Conservation (phyloP, 2,797 vertebrate species). For the Enteromius unitaeniatus region DNA sequence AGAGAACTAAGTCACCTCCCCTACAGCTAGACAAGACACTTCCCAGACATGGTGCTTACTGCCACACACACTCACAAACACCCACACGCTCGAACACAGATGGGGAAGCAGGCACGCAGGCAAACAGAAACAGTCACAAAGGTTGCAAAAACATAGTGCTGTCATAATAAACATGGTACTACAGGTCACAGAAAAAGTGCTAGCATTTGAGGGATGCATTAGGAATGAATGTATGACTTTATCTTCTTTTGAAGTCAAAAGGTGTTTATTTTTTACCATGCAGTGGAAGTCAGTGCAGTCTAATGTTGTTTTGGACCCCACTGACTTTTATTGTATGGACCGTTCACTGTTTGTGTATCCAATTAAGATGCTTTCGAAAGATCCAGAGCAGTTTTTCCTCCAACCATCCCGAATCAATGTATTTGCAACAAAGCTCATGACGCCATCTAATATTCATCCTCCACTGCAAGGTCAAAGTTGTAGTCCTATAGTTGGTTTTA, state of each 20-base stretch:
- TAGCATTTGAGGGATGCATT: not conserved
- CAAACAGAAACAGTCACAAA: slow-evolving; percentile 35
- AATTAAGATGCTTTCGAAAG: not conserved
- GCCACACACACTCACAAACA: slow-evolving; percentile 55
- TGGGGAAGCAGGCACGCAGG: slow-evolving; percentile 21
- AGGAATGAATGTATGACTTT: not conserved
- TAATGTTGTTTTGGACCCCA: not conserved
- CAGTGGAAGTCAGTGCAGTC: not conserved
- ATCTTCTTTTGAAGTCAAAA: not conserved
- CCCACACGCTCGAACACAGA: slow-evolving; percentile 55
- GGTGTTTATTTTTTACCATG: not conserved
- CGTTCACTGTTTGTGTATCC: not conserved
- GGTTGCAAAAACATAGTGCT: slow-evolving; percentile 9
- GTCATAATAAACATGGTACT: not conserved
- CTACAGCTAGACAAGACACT: slow-evolving; percentile 74
- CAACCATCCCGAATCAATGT: not conserved
- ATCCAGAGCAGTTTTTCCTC: not conserved
- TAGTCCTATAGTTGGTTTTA: slow-evolving; percentile 28
- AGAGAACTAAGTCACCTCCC: slow-evolving; percentile 52
- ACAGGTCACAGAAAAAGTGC: not conserved
- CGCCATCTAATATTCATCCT: slow-evolving; percentile 15
- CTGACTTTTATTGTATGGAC: not conserved
- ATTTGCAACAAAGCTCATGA: not conserved
- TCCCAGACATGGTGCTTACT: slow-evolving; percentile 54
- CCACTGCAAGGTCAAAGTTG: slow-evolving; percentile 32